These are phyloP conservation scores for Danionella cerebrum DNA, from an alignment of 2,113 vertebrate species.

Conservation along the genomic window DNA sequence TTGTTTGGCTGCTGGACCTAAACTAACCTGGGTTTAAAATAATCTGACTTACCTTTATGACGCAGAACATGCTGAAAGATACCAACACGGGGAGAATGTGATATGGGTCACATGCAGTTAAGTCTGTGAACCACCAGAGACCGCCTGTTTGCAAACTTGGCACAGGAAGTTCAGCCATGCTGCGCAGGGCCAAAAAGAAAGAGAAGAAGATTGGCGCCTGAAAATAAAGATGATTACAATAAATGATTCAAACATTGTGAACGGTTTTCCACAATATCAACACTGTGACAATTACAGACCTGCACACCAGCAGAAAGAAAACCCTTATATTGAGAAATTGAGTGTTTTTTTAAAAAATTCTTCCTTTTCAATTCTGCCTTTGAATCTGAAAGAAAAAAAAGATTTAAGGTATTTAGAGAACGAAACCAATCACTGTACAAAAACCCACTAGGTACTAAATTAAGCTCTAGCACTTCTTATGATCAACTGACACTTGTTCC, in stretches of 20 bases:
- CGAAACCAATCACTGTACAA: no score
- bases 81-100: slow-evolving; percentile 72
- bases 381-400: slow-evolving; percentile 53
- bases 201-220: slow-evolving; percentile 82
- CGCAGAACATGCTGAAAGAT: slow-evolving; percentile 75
- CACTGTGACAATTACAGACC: slow-evolving; percentile 52
- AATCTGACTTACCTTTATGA: slow-evolving; percentile 68
- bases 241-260: background rate
- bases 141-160: slow-evolving; percentile 80
- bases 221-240: background rate
- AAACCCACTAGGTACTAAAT: no score
- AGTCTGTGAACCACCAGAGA: slow-evolving; percentile 74
- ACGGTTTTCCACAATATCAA: background rate
- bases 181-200: slow-evolving; percentile 83
- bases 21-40: no score
- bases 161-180: slow-evolving; percentile 81
- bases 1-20: no score
- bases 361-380: slow-evolving; percentile 71
- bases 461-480: no score
- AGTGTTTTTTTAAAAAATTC: slow-evolving; percentile 77
- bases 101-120: slow-evolving; percentile 71
- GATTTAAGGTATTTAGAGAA: background rate
- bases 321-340: slow-evolving; percentile 69
- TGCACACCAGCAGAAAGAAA: slow-evolving; percentile 78
- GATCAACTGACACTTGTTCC: no score